Conservation (phyloP, 2,888 invertebrate genomes). For the Tetanocera ferruginea region DNA sequence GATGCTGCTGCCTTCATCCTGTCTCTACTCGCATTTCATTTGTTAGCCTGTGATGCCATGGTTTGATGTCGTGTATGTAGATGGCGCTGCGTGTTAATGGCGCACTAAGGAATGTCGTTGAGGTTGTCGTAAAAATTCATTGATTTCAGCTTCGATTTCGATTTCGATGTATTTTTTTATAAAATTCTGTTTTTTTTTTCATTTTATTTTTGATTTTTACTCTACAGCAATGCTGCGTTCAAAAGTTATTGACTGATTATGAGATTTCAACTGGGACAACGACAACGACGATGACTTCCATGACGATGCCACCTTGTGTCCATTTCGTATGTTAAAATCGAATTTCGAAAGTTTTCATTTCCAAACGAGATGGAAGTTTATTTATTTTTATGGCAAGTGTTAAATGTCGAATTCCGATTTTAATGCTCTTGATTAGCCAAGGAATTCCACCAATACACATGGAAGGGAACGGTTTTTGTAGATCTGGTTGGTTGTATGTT, state of each 20-base stretch:
- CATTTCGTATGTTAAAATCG: not conserved
- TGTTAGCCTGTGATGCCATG: not conserved
- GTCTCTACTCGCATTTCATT: not conserved
- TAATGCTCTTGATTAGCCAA: slow-evolving; percentile 34
- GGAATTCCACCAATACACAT: not conserved
- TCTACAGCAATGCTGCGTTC: not conserved
- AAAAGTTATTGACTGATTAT: slow-evolving; percentile 36
- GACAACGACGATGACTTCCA: slow-evolving; percentile 2
- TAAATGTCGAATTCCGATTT: slow-evolving; percentile 36
- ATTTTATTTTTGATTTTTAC: not conserved
- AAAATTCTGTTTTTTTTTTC: not conserved
- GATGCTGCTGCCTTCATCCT: not conserved
- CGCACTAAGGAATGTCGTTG: slow-evolving; percentile 29
- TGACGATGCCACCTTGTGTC: not conserved
- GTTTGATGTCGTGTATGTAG: slow-evolving; percentile 7
- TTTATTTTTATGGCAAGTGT: slow-evolving; percentile 37
- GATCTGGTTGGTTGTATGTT: slow-evolving; percentile 2
- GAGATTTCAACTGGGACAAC: slow-evolving; percentile 20
- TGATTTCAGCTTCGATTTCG: slow-evolving; percentile 36
- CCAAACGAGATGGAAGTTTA: slow-evolving; percentile 9
- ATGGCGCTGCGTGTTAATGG: slow-evolving; percentile 32
- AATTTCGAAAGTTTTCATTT: slow-evolving; percentile 34
- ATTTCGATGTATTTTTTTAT: slow-evolving; percentile 24
- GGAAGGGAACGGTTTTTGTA: not conserved
- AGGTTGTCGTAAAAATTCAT: slow-evolving; percentile 35